phyloP scores from a whole-genome alignment of 2,888 invertebrate genomes.

The Tipula helvola region DNA sequence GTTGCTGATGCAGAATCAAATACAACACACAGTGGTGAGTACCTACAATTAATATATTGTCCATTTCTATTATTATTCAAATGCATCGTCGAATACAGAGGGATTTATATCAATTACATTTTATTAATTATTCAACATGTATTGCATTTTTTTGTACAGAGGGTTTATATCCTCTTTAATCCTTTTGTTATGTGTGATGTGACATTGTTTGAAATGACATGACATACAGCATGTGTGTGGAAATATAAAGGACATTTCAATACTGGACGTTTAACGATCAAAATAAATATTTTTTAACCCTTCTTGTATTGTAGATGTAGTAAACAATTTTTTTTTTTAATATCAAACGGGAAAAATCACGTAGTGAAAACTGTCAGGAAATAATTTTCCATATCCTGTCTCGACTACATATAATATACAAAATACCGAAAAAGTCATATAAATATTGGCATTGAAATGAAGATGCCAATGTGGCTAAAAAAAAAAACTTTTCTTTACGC shows the following conservation, averaged over 20 bases:
- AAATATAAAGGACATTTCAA: neutral
- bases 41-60: neutral
- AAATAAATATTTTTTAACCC: neutral
- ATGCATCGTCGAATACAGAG: neutral
- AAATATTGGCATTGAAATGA: neutral
- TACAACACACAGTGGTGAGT: constrained; percentile 82
- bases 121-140: neutral
- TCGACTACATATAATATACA: neutral
- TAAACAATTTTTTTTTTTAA: neutral
- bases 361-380: constrained; percentile 11
- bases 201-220: constrained; percentile 6
- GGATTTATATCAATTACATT: constrained; percentile 7
- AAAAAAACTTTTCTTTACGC: neutral
- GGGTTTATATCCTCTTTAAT: constrained; percentile 6
- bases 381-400: constrained; percentile 15
- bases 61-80: neutral
- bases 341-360: neutral
- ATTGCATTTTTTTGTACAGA: neutral
- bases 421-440: neutral
- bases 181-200: neutral
- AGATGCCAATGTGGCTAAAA: neutral
- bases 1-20: constrained; percentile 81
- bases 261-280: neutral
- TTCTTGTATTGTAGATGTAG: neutral
- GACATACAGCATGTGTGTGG: neutral